Conservation (phyloP, 2,888 invertebrate species). For the Hedya salicella region DNA sequence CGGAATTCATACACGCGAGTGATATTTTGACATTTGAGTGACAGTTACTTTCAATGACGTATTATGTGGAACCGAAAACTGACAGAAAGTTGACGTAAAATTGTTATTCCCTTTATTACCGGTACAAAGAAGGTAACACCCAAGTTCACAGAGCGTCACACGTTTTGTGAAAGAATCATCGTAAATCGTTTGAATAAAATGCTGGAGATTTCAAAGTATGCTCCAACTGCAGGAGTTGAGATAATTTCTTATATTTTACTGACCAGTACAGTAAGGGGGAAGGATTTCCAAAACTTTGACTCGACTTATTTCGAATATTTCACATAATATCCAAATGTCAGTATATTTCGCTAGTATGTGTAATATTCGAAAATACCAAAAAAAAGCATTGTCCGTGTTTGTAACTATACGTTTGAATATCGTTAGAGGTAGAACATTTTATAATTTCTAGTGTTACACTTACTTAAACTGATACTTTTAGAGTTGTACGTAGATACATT, state of each 20-base stretch:
- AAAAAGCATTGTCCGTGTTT: no score
- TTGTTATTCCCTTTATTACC: conserved; percentile 49
- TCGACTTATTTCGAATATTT: no score
- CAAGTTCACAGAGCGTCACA: conserved; percentile 29
- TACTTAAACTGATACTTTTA: no score
- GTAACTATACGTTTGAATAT: no score
- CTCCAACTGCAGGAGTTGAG: background rate
- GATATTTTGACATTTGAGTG: conserved; percentile 81
- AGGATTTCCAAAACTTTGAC: no score
- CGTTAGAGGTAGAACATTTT: no score
- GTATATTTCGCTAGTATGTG: no score
- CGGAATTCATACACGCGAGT: conserved; percentile 62
- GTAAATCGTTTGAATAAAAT: conserved; percentile 5
- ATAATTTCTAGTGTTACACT: no score
- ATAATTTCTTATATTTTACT: background rate
- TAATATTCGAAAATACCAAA: no score
- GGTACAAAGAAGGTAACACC: conserved; percentile 46
- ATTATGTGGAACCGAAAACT: conserved; percentile 72
- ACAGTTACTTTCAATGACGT: conserved; percentile 78
- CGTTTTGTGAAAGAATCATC: conserved; percentile 1
- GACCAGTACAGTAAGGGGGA: no score
- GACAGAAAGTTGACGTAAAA: conserved; percentile 55
- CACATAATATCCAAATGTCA: no score
- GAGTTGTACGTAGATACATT: no score
- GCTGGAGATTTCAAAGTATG: background rate